Evolutionary conservation across 2,888 invertebrate species (phyloP).

Genomic region (Pristionchus entomophagus): DNA sequence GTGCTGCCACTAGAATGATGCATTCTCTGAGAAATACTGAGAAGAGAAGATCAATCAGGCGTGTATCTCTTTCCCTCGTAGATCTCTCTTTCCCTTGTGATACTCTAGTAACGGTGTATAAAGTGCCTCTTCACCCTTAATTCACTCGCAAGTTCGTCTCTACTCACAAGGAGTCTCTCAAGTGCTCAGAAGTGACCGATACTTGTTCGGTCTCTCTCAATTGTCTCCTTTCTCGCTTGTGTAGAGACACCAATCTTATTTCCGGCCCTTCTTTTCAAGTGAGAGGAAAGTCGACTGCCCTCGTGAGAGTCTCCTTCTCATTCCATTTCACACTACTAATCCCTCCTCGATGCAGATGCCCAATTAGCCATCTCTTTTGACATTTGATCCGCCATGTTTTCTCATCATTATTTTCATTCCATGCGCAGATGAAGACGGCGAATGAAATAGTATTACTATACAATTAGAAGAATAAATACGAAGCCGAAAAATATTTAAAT

Average conservation of each 20-base stretch:
- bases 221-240: conserved; percentile 13
- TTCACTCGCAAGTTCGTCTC: not conserved
- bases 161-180: not conserved
- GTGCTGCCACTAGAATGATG: conserved; percentile 14
- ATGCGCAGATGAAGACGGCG: not conserved
- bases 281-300: not conserved
- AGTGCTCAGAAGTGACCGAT: conserved; percentile 15
- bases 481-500: not conserved
- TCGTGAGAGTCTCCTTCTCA: not conserved
- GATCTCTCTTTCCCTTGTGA: too few relatives aligned
- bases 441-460: not conserved
- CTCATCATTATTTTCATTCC: not conserved
- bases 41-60: not conserved
- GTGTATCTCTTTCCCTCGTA: too few relatives aligned
- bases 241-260: conserved; percentile 42
- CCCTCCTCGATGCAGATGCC: not conserved
- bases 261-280: conserved; percentile 7
- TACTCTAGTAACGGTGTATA: conserved; percentile 25
- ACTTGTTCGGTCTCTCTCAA: not conserved
- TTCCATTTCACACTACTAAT: conserved; percentile 33
- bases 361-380: conserved; percentile 14
- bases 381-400: conserved; percentile 31
- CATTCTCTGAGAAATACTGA: conserved; percentile 30
- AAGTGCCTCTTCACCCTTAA: conserved; percentile 2
- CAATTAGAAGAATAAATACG: not conserved